Evolutionary conservation across 2,888 invertebrate genomes (phyloP).

Genomic region (Hartigia nigra): DNA sequence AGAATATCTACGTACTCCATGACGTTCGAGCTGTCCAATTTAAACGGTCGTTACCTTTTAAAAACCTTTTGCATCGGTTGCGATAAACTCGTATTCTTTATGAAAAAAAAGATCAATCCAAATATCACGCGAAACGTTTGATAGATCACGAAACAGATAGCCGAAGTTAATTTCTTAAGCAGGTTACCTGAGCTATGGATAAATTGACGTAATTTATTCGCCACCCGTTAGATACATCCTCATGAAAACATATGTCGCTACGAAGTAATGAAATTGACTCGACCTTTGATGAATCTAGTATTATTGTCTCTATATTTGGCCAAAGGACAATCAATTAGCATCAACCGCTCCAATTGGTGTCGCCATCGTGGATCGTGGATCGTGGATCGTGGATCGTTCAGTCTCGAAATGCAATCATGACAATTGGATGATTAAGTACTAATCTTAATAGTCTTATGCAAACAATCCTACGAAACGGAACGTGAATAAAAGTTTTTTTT

Average conservation of each 20-base stretch:
- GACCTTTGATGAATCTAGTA: background rate
- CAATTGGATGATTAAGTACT: constrained; percentile 6
- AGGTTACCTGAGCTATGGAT: background rate
- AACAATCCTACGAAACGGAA: background rate
- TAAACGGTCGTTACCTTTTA: background rate
- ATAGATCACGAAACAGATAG: background rate
- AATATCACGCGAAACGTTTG: background rate
- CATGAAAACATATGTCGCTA: background rate
- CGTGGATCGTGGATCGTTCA: background rate
- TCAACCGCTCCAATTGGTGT: constrained; percentile 25
- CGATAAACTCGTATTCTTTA: background rate
- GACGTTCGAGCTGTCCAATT: background rate
- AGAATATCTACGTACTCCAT: background rate
- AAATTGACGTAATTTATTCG: background rate
- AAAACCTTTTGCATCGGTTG: background rate
- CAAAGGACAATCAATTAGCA: constrained; percentile 22
- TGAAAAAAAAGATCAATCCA: background rate
- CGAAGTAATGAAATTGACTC: constrained; percentile 4
- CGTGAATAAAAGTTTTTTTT: background rate
- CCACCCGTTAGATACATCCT: background rate
- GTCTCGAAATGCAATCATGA: constrained; percentile 8
- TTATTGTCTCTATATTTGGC: constrained; percentile 1
- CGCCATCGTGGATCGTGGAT: background rate
- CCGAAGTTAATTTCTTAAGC: background rate
- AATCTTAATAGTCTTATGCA: constrained; percentile 1